Percentiles rank a stretch among this genome's conserved stretches.
Evolutionary conservation across 2,888 invertebrate species (phyloP).

Genomic region (Dorcus parallelipipedus): DNA sequence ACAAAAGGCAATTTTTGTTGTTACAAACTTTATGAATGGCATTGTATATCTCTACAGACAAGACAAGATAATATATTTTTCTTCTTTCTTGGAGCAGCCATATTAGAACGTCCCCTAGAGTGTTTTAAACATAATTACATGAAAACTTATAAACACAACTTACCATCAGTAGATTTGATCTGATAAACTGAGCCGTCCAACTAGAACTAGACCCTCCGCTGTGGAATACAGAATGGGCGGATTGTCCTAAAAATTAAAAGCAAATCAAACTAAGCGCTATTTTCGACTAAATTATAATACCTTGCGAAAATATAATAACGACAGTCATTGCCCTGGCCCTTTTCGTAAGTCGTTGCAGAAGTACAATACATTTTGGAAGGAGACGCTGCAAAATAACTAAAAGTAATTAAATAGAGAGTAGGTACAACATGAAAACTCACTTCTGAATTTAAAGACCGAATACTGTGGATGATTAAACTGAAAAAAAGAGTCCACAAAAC

Average conservation of each 20-base stretch:
- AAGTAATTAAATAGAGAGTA: slow-evolving; percentile 22
- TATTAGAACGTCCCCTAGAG: too few species aligned
- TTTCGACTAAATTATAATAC: background rate
- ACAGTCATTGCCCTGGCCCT: slow-evolving; percentile 28
- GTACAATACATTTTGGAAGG: slow-evolving; percentile 65
- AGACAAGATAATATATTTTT: too few species aligned
- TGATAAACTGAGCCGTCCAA: slow-evolving; percentile 55
- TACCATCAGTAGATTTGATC: slow-evolving; percentile 15
- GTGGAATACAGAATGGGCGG: slow-evolving; percentile 61
- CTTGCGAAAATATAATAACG: slow-evolving; percentile 52
- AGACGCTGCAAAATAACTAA: slow-evolving; percentile 55
- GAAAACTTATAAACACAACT: too few species aligned
- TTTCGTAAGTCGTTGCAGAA: slow-evolving; percentile 49
- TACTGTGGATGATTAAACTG: slow-evolving; percentile 8
- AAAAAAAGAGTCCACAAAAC: too few species aligned
- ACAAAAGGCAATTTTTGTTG: too few species aligned
- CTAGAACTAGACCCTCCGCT: slow-evolving; percentile 64
- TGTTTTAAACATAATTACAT: too few species aligned
- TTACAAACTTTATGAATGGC: too few species aligned
- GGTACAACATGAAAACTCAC: slow-evolving; percentile 35
- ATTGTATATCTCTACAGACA: too few species aligned
- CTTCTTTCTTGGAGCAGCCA: too few species aligned
- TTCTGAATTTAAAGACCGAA: slow-evolving; percentile 52
- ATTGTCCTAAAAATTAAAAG: slow-evolving; percentile 43
- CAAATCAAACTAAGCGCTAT: background rate